These are phyloP conservation scores for Boloria selene DNA, from an alignment of 2,888 invertebrate genomes.

Conservation along the genomic window DNA sequence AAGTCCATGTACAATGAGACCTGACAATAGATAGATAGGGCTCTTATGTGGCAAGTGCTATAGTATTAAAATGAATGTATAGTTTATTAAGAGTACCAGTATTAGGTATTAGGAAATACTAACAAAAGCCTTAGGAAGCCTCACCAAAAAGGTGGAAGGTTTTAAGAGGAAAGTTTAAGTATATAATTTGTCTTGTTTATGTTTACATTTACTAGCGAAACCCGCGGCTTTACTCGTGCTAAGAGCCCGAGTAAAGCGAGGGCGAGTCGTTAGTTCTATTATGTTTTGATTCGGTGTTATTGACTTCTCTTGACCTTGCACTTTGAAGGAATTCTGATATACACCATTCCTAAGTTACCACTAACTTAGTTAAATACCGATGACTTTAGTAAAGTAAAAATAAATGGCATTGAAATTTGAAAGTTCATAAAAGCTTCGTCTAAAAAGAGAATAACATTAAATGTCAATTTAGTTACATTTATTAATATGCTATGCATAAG, in stretches of 20 bases:
- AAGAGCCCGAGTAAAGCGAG: no score
- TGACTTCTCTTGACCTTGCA: no score
- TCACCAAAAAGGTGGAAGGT: no score
- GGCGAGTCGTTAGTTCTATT: no score
- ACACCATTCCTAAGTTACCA: not conserved
- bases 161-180: no score
- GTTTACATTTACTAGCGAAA: no score
- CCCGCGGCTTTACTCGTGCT: no score
- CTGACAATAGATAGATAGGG: not conserved
- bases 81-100: not conserved
- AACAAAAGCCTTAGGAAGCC: no score
- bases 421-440: slow-evolving; percentile 9
- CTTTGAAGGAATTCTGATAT: not conserved
- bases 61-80: not conserved
- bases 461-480: slow-evolving; percentile 3
- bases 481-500: not conserved
- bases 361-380: slow-evolving; percentile 7
- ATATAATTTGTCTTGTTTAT: no score
- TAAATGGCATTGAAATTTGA: slow-evolving; percentile 18
- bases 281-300: no score
- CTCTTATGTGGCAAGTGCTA: slow-evolving; percentile 8
- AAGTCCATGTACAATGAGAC: no score
- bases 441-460: slow-evolving; percentile 10
- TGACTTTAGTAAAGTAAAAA: slow-evolving; percentile 4
- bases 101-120: not conserved